Conservation (phyloP, 1,140 invertebrate genomes). For the Saccostrea echinata region DNA sequence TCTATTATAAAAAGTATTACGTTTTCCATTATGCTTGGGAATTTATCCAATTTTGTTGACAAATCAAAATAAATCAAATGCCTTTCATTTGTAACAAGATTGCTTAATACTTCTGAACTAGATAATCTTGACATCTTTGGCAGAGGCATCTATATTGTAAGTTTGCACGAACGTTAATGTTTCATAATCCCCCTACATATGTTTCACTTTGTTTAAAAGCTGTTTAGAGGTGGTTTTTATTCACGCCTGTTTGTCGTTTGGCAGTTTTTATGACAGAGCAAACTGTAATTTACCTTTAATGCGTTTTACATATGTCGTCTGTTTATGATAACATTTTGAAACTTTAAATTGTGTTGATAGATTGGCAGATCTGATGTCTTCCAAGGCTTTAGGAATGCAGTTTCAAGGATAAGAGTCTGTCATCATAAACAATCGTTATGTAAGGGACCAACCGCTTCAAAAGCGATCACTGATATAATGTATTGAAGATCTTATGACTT, state of each 20-base stretch:
- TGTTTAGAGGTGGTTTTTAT: not conserved
- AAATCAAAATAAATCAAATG: slow-evolving; percentile 16
- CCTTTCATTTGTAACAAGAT: not conserved
- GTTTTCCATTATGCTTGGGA: slow-evolving; percentile 4
- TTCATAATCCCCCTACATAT: slow-evolving; percentile 12
- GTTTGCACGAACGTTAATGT: not conserved
- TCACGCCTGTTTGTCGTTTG: not conserved
- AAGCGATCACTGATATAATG: not conserved
- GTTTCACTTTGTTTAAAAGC: slow-evolving; percentile 21
- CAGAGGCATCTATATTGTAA: not conserved
- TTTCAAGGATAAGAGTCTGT: slow-evolving; percentile 30
- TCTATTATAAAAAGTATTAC: not conserved
- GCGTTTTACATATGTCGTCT: slow-evolving; percentile 5
- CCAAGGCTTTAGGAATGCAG: not conserved
- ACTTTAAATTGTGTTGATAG: slow-evolving; percentile 18
- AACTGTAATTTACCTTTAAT: not conserved
- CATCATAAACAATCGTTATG: not conserved
- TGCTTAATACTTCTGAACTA: slow-evolving; percentile 3
- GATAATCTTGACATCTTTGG: slow-evolving; percentile 17
- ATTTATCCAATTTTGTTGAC: slow-evolving; percentile 13
- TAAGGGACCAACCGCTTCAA: slow-evolving; percentile 1
- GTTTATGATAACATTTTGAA: slow-evolving; percentile 29
- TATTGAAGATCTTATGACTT: not conserved
- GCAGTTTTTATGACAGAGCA: not conserved
- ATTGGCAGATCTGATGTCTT: not conserved